phyloP scores from a whole-genome alignment of 2,797 vertebrate genomes.

The Acanthurus leucopareius region DNA sequence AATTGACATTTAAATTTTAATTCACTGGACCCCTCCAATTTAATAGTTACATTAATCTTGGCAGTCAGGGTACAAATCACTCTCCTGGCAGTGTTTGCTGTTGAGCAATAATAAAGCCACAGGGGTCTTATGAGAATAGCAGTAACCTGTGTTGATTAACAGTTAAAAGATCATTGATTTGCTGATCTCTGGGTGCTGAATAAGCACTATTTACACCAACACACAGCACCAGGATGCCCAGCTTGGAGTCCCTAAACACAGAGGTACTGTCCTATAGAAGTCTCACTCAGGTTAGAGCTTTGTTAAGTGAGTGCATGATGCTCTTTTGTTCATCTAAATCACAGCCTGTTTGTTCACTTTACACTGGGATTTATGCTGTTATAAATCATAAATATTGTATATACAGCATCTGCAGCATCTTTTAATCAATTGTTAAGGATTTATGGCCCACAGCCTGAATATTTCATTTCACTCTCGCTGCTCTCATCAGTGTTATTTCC shows the following conservation, averaged over 20 bases:
- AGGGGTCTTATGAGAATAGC: conserved; percentile 74
- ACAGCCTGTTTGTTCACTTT: not conserved
- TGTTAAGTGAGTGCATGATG: too few relatives aligned
- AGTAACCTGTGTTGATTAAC: conserved; percentile 79
- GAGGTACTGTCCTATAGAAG: too few relatives aligned
- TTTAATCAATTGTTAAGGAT: too few relatives aligned
- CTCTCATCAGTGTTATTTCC: not conserved
- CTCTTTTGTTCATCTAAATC: not conserved
- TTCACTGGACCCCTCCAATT: conserved; percentile 57
- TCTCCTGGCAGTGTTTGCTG: conserved; percentile 77
- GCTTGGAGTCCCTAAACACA: conserved; percentile 24
- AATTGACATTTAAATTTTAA: conserved; percentile 68
- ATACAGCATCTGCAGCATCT: not conserved
- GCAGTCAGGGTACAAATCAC: conserved; percentile 60
- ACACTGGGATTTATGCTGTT: not conserved
- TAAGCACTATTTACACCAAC: conserved; percentile 60
- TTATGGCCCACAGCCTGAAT: too few relatives aligned
- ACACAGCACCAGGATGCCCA: conserved; percentile 41
- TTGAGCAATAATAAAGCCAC: conserved; percentile 76
- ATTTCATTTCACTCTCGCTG: not conserved
- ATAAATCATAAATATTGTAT: not conserved
- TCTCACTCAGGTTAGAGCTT: not conserved
- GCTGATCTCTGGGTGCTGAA: conserved; percentile 67
- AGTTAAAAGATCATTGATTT: conserved; percentile 79
- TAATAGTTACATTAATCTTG: conserved; percentile 72